phyloP scores from a whole-genome alignment of 2,888 invertebrate species.

The Odontocolon sp. region DNA sequence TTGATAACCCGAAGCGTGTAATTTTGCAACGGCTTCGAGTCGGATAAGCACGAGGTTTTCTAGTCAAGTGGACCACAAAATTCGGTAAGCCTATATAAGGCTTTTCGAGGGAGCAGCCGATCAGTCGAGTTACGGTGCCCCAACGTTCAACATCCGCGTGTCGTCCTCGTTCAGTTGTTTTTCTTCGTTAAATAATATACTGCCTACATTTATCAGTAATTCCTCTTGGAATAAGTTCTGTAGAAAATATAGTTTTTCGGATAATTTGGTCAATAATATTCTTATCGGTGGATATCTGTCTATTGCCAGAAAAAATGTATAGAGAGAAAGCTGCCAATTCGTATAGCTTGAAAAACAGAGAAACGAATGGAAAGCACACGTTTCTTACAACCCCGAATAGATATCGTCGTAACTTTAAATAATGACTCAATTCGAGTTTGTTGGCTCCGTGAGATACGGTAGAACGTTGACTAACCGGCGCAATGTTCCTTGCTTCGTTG shows the following conservation, averaged over 20 bases:
- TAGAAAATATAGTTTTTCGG: constrained; percentile 12
- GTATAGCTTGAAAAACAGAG: constrained; percentile 5
- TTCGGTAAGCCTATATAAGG: constrained; percentile 84
- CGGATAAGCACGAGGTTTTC: constrained; percentile 84
- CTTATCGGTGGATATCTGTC: constrained; percentile 4
- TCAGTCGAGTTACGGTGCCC: constrained; percentile 75
- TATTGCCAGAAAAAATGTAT: too few species aligned
- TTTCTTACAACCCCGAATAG: not conserved
- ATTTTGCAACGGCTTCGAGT: constrained; percentile 83
- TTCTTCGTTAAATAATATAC: not conserved
- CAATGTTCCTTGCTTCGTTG: constrained; percentile 41
- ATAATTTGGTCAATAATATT: constrained; percentile 15
- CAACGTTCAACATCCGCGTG: constrained; percentile 63
- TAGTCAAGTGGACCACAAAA: constrained; percentile 85
- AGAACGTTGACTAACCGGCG: constrained; percentile 12
- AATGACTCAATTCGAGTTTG: constrained; percentile 30
- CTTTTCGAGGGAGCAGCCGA: constrained; percentile 73
- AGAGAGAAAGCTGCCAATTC: constrained; percentile 39
- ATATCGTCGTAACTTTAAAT: constrained; percentile 42
- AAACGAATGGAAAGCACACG: constrained; percentile 8
- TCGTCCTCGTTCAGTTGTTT: not conserved
- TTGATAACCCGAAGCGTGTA: constrained; percentile 84
- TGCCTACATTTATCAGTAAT: too few species aligned
- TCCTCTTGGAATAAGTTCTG: too few species aligned
- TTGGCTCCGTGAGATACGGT: constrained; percentile 43